Percentiles rank a stretch among this genome's conserved stretches.
Conservation (phyloP, 2,888 invertebrate species). For the Epinotia ramella region DNA sequence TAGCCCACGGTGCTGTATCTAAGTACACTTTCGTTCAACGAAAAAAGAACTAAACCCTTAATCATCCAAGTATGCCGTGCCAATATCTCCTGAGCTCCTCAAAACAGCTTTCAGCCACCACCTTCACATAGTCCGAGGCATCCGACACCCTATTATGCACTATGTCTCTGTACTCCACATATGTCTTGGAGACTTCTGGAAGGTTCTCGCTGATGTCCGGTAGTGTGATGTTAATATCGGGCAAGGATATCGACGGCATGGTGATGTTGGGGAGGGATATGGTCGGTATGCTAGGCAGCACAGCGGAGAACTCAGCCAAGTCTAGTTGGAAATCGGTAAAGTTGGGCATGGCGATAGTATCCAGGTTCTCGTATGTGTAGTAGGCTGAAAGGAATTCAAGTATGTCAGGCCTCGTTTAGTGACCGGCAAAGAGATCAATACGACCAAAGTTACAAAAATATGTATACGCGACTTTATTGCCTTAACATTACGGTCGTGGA, state of each 20-base stretch:
- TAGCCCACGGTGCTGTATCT: neutral
- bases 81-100: constrained; percentile 77
- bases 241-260: constrained; percentile 58
- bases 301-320: constrained; percentile 69
- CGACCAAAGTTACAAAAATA: no score
- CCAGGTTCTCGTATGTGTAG: constrained; percentile 81
- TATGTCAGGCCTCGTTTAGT: constrained; percentile 46
- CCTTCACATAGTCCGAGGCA: constrained; percentile 80
- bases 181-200: constrained; percentile 72
- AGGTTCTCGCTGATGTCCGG: constrained; percentile 68
- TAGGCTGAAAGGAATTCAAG: constrained; percentile 75
- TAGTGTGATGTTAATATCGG: constrained; percentile 67
- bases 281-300: constrained; percentile 61
- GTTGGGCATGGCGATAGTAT: constrained; percentile 71
- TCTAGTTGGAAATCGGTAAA: constrained; percentile 78
- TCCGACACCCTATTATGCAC: constrained; percentile 81
- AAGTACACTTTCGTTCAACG: neutral
- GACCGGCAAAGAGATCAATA: neutral
- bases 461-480: no score
- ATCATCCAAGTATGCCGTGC: constrained; percentile 70
- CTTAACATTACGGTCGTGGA: no score
- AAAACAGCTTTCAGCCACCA: constrained; percentile 82
- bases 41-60: constrained; percentile 1
- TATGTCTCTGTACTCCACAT: constrained; percentile 75
- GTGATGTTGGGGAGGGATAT: constrained; percentile 58